Conservation (phyloP, 2,113 vertebrate genomes). For the Tragulus kanchil region DNA sequence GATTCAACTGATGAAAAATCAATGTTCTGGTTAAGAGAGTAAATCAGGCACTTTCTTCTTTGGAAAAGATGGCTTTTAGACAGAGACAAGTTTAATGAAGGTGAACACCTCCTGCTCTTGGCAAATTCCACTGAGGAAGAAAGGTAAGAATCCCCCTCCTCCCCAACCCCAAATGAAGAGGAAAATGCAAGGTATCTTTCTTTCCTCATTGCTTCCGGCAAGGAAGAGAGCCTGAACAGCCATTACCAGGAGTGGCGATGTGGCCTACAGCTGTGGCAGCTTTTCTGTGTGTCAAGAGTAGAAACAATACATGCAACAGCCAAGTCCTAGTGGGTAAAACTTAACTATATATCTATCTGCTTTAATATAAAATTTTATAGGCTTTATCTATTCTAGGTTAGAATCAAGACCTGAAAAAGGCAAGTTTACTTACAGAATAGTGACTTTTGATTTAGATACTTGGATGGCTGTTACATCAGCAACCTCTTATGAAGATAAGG, state of each 20-base stretch:
- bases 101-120: neutral
- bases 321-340: neutral
- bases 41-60: neutral
- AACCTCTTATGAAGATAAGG: neutral
- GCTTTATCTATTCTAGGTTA: neutral
- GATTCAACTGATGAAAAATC: neutral
- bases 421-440: neutral
- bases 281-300: neutral
- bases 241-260: neutral
- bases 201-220: neutral
- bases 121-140: neutral
- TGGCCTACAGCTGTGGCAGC: neutral
- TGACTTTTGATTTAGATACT: neutral
- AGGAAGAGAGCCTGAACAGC: neutral
- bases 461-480: neutral
- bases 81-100: neutral
- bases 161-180: neutral
- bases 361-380: neutral
- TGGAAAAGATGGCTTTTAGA: neutral
- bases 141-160: neutral
- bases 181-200: neutral
- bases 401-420: neutral
- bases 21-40: neutral
- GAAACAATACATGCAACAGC: neutral
- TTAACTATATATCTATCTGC: neutral